These are phyloP conservation scores for Drosophila prolongata DNA, from an alignment of 2,888 invertebrate genomes.

Conservation along the genomic window DNA sequence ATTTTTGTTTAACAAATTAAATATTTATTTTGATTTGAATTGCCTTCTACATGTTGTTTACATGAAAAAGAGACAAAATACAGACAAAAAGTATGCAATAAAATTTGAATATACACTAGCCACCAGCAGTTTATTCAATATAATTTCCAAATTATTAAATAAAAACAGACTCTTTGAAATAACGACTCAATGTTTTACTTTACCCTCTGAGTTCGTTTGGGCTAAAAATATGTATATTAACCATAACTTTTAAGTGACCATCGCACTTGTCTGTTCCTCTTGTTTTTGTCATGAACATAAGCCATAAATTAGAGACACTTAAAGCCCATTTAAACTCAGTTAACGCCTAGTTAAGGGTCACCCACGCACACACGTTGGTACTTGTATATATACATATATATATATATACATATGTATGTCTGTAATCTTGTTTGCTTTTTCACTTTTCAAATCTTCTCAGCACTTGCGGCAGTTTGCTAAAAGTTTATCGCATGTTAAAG, in stretches of 20 bases:
- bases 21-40: too few species aligned
- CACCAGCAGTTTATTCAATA: too few species aligned
- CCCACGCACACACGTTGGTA: constrained; percentile 6
- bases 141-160: too few species aligned
- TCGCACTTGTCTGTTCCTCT: constrained; percentile 5
- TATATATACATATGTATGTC: constrained; percentile 1
- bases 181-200: too few species aligned
- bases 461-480: constrained; percentile 61
- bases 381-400: neutral
- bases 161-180: neutral
- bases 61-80: neutral
- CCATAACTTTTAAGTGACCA: constrained; percentile 12
- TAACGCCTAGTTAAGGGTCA: constrained; percentile 58
- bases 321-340: constrained; percentile 50
- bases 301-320: constrained; percentile 60
- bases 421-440: constrained; percentile 26
- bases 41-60: neutral
- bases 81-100: constrained; percentile 9
- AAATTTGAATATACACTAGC: too few species aligned
- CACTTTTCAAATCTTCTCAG: constrained; percentile 38
- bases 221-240: neutral
- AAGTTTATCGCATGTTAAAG: constrained; percentile 42
- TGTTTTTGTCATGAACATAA: constrained; percentile 34
- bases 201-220: too few species aligned
- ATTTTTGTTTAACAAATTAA: too few species aligned